Evolutionary conservation across 2,888 invertebrate species (phyloP).

Genomic region (Eupsilia transversa): DNA sequence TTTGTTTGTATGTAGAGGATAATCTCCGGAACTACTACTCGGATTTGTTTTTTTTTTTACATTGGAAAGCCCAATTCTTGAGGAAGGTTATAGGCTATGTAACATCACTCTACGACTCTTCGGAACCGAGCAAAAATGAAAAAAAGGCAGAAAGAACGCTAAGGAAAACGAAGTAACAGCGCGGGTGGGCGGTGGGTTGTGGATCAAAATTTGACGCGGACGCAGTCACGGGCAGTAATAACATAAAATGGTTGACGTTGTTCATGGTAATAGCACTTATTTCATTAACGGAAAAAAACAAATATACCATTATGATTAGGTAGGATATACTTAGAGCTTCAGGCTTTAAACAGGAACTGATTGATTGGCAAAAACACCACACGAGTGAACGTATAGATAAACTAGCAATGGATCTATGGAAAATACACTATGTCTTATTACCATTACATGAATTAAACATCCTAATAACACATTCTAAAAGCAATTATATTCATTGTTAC

Average conservation of each 20-base stretch:
- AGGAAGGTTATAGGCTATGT: no score
- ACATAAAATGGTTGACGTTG: neutral
- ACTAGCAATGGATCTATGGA: slow-evolving; percentile 28
- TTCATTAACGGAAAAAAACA: slow-evolving; percentile 16
- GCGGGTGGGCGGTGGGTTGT: no score
- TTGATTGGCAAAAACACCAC: slow-evolving; percentile 40
- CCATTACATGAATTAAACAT: slow-evolving; percentile 62
- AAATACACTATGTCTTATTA: slow-evolving; percentile 50
- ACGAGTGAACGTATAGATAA: slow-evolving; percentile 29
- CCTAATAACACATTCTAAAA: slow-evolving; percentile 52
- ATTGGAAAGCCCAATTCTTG: no score
- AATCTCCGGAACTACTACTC: no score
- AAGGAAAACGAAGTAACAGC: no score
- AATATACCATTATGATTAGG: slow-evolving; percentile 27
- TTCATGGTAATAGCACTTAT: slow-evolving; percentile 13
- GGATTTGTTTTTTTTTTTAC: no score
- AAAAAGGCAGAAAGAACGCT: no score
- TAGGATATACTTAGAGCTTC: slow-evolving; percentile 36
- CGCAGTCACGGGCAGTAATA: no score
- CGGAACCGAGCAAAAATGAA: no score
- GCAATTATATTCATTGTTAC: slow-evolving; percentile 64
- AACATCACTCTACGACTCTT: no score
- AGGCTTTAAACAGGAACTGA: slow-evolving; percentile 42
- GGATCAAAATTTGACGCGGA: no score
- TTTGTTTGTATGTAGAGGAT: no score